These are phyloP conservation scores for Heliconius hortense DNA, from an alignment of 2,888 invertebrate genomes.

Conservation along the genomic window DNA sequence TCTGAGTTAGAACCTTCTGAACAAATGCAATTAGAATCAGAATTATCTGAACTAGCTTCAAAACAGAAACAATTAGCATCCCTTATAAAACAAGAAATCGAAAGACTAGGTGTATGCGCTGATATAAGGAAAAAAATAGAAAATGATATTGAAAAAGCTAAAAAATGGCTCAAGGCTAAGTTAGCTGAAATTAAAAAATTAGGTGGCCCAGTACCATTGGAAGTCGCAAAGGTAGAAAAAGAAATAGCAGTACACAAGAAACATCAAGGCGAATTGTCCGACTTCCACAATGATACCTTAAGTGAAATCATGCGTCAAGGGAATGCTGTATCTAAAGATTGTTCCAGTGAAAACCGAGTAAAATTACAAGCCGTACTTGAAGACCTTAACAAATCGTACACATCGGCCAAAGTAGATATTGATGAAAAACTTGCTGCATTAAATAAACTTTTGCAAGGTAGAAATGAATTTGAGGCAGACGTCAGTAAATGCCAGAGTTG, in stretches of 20 bases:
- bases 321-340: constrained; percentile 89
- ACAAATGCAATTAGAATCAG: constrained; percentile 88
- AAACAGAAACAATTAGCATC: constrained; percentile 89
- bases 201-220: constrained; percentile 89
- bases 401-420: constrained; percentile 87
- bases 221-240: constrained; percentile 90
- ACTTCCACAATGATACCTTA: constrained; percentile 88
- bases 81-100: constrained; percentile 88
- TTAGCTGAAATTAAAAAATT: constrained; percentile 88
- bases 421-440: constrained; percentile 87
- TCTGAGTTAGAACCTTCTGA: constrained; percentile 93
- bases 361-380: constrained; percentile 85
- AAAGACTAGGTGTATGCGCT: constrained; percentile 85
- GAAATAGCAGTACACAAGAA: constrained; percentile 89
- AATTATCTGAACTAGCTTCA: constrained; percentile 86
- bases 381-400: constrained; percentile 87
- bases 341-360: constrained; percentile 86
- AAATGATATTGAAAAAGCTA: constrained; percentile 88
- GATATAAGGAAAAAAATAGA: constrained; percentile 90
- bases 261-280: constrained; percentile 88
- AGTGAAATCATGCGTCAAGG: constrained; percentile 89
- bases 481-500: constrained; percentile 92
- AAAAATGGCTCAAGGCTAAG: constrained; percentile 90
- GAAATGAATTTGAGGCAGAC: constrained; percentile 91
- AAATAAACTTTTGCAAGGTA: constrained; percentile 87